Evolutionary conservation across 2,113 vertebrate species (phyloP).

Genomic region (Salvator merianae): DNA sequence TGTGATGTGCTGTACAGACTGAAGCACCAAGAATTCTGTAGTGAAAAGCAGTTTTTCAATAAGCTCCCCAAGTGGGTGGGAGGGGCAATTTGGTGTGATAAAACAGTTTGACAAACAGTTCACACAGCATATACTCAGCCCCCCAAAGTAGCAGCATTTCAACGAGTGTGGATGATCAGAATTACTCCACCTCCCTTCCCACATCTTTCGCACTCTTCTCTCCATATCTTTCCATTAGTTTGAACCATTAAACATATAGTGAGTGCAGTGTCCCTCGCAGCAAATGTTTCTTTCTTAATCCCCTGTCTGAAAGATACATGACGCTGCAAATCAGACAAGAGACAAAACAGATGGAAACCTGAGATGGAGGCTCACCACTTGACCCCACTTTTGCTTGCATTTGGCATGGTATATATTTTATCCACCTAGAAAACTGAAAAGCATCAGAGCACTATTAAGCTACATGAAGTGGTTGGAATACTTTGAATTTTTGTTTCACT

Average conservation of each 20-base stretch:
- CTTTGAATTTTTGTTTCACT: slow-evolving; percentile 38
- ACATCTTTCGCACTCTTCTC: slow-evolving; percentile 1
- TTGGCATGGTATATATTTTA: slow-evolving; percentile 46
- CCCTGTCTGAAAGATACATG: slow-evolving; percentile 42
- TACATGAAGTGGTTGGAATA: slow-evolving; percentile 39
- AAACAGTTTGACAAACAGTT: background rate
- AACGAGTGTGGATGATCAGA: background rate
- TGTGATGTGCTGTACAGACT: background rate
- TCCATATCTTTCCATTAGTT: slow-evolving; percentile 43
- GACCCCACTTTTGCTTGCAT: slow-evolving; percentile 51
- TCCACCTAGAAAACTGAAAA: slow-evolving; percentile 52
- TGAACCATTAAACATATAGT: slow-evolving; percentile 30
- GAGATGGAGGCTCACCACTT: slow-evolving; percentile 52
- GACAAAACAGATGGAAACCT: slow-evolving; percentile 51
- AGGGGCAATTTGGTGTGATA: background rate
- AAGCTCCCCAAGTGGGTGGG: background rate
- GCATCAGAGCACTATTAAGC: slow-evolving; percentile 47
- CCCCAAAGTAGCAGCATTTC: background rate
- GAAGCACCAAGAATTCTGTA: background rate
- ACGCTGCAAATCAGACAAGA: slow-evolving; percentile 20
- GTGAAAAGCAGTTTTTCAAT: background rate
- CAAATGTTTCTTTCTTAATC: slow-evolving; percentile 41
- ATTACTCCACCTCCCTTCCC: background rate
- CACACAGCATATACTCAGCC: background rate
- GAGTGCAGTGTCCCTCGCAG: slow-evolving; percentile 32